These are phyloP conservation scores for Boloria selene DNA, from an alignment of 2,888 invertebrate species.

Conservation along the genomic window DNA sequence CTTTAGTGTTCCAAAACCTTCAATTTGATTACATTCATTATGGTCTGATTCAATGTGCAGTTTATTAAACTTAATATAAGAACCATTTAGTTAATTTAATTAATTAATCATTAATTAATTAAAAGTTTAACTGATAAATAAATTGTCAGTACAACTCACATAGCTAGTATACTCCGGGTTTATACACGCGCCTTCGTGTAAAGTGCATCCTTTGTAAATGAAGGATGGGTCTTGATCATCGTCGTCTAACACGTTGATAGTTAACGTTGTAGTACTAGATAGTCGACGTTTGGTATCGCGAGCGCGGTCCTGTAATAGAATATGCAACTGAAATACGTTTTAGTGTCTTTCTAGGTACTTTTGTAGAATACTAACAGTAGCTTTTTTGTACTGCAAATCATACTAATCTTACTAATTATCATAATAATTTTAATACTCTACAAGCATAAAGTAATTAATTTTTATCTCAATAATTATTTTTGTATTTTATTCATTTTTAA, in stretches of 20 bases:
- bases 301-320: constrained; percentile 89
- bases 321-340: neutral
- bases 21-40: too few species aligned
- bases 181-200: constrained; percentile 91
- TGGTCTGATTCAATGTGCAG: too few species aligned
- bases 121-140: neutral
- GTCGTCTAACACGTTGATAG: constrained; percentile 92
- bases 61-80: too few species aligned
- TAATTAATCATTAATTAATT: neutral
- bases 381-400: too few species aligned
- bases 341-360: too few species aligned
- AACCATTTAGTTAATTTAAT: neutral
- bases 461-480: too few species aligned
- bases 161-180: constrained; percentile 93
- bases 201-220: constrained; percentile 92
- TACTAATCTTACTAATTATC: too few species aligned
- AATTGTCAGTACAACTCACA: constrained; percentile 76
- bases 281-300: constrained; percentile 88
- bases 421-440: too few species aligned
- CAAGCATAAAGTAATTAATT: too few species aligned
- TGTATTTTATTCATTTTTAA: too few species aligned
- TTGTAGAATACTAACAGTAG: too few species aligned
- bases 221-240: constrained; percentile 96
- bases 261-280: constrained; percentile 92
- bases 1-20: too few species aligned